Evolutionary conservation across 1,140 invertebrate genomes (phyloP).

Genomic region (Drosophila micromelanica): DNA sequence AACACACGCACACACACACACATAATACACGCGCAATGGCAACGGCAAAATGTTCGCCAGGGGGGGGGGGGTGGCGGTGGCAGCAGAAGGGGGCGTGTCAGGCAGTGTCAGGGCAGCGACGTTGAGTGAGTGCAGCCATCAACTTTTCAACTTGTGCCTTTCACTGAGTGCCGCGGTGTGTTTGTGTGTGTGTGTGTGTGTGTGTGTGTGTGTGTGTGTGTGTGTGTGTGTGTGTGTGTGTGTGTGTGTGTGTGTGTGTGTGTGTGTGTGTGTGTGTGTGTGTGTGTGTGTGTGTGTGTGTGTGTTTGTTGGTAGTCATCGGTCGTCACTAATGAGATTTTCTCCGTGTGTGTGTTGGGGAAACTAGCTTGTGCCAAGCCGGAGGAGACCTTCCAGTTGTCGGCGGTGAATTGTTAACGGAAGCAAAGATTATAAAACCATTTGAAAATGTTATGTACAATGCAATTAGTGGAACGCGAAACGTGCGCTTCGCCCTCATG

Average conservation of each 20-base stretch:
- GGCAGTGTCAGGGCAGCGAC: constrained; percentile 61
- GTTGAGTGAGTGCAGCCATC: constrained; percentile 64
- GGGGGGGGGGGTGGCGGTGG: too few relatives aligned
- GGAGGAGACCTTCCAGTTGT: constrained; percentile 35
- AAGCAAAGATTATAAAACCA: constrained; percentile 77
- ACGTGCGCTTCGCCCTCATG: constrained; percentile 31
- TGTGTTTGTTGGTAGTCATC: constrained; percentile 48
- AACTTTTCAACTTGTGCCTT: constrained; percentile 56
- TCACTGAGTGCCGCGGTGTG: constrained; percentile 10
- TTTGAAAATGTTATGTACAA: constrained; percentile 63
- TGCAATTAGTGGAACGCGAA: constrained; percentile 62
- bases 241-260: constrained; percentile 32
- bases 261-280: constrained; percentile 20
- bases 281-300: constrained; percentile 29
- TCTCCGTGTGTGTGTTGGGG: constrained; percentile 25
- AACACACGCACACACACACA: constrained; percentile 3
- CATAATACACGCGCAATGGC: constrained; percentile 11
- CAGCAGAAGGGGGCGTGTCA: constrained; percentile 23
- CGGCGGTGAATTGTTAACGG: constrained; percentile 61
- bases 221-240: constrained; percentile 19
- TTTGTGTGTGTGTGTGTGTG: constrained; percentile 21
- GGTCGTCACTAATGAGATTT: constrained; percentile 63
- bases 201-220: constrained; percentile 36
- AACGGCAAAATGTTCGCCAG: constrained; percentile 5
- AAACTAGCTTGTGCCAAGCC: constrained; percentile 15